Conservation (phyloP, 2,113 vertebrate genomes). For the Corythornis vintsioides region DNA sequence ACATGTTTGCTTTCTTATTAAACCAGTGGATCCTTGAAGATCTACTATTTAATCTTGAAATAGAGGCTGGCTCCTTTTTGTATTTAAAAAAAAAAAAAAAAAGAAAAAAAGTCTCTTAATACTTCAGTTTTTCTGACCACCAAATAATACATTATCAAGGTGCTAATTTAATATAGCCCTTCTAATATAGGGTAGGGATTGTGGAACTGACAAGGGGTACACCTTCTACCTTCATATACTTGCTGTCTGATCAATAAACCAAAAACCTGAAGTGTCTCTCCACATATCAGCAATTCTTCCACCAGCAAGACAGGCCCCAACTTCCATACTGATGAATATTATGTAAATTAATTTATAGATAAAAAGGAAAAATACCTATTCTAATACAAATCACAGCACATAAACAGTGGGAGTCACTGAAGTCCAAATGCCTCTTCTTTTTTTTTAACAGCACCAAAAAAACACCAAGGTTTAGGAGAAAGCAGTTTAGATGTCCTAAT, state of each 20-base stretch:
- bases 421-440: background rate
- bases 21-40: no score
- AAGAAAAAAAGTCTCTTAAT: background rate
- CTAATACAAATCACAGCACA: conserved; percentile 42
- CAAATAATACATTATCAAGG: no score
- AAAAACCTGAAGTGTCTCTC: background rate
- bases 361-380: conserved; percentile 44
- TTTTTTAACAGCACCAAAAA: background rate
- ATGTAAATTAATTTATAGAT: conserved; percentile 24
- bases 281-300: background rate
- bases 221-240: background rate
- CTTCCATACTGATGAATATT: background rate
- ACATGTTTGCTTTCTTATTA: no score
- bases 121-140: no score
- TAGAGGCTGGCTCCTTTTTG: no score
- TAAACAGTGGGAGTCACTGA: background rate
- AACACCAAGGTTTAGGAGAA: background rate
- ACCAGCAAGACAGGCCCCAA: background rate
- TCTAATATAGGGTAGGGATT: background rate
- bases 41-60: no score
- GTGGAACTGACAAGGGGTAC: background rate
- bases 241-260: background rate
- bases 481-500: background rate
- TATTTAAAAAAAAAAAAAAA: background rate
- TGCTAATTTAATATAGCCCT: background rate